Conservation (phyloP, 2,113 vertebrate genomes). For the Cyanistes caeruleus region DNA sequence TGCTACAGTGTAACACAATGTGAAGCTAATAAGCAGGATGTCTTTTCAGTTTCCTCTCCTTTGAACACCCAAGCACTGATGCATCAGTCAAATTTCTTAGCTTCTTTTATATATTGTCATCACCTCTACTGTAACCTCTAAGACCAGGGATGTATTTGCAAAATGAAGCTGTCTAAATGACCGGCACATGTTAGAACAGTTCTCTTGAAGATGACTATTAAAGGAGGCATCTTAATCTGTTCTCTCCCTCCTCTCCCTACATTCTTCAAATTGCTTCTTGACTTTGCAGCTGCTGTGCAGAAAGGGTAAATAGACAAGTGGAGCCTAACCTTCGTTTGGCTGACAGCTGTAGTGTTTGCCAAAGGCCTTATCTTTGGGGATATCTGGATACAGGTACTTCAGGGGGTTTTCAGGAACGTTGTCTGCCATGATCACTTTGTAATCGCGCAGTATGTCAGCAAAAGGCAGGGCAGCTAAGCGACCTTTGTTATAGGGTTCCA, state of each 20-base stretch:
- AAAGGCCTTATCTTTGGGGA: conserved; percentile 95
- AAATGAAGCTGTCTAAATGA: background rate
- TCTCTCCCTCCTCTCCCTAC: background rate
- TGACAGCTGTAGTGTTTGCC: conserved; percentile 94
- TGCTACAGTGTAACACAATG: background rate
- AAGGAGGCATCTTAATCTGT: background rate
- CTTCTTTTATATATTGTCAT: background rate
- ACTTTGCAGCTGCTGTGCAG: background rate
- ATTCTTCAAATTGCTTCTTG: background rate
- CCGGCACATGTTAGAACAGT: background rate
- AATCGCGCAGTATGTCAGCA: conserved; percentile 92
- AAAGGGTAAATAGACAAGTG: background rate
- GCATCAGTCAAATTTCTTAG: background rate
- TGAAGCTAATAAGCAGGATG: background rate
- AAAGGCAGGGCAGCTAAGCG: conserved; percentile 90
- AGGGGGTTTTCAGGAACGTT: conserved; percentile 93
- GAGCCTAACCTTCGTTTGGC: conserved; percentile 84
- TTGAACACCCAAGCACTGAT: background rate
- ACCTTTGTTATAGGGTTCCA: conserved; percentile 95
- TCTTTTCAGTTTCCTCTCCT: background rate
- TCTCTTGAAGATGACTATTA: background rate
- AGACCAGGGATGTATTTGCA: background rate
- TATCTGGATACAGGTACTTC: conserved; percentile 94
- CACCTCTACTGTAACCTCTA: background rate
- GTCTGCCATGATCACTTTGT: conserved; percentile 93